These are phyloP conservation scores for Drosophila demipolita DNA, from an alignment of 2,888 invertebrate species.

Conservation along the genomic window DNA sequence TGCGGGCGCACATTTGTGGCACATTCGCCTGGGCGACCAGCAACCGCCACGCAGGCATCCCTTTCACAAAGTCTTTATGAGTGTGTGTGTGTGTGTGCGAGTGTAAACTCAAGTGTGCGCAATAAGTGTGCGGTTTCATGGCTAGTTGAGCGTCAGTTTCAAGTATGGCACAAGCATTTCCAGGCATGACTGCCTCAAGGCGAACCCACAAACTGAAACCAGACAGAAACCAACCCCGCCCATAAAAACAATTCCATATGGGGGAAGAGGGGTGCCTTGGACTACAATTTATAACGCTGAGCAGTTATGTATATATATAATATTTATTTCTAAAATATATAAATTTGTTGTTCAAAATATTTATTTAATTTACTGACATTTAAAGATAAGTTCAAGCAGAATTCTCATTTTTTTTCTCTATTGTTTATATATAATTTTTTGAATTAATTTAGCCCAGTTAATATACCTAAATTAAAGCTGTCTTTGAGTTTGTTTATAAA, in stretches of 20 bases:
- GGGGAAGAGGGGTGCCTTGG: not conserved
- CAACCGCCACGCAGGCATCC: constrained; percentile 40
- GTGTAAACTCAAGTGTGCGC: constrained; percentile 58
- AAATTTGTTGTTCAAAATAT: not conserved
- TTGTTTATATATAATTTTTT: not conserved
- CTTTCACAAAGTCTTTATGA: not conserved
- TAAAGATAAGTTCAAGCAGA: not conserved
- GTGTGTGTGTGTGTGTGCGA: constrained; percentile 1
- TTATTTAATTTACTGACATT: not conserved
- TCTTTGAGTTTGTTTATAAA: too few species aligned
- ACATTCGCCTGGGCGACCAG: constrained; percentile 73
- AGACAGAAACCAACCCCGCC: not conserved
- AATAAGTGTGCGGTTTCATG: constrained; percentile 70
- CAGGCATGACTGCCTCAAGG: constrained; percentile 39
- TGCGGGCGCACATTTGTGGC: constrained; percentile 75
- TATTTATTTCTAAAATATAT: not conserved
- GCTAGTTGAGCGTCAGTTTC: constrained; percentile 60
- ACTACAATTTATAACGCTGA: not conserved
- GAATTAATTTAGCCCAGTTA: too few species aligned
- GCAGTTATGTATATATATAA: not conserved
- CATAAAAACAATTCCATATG: not conserved
- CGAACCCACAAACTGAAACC: constrained; percentile 6
- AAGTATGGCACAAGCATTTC: constrained; percentile 50
- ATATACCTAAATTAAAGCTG: too few species aligned
- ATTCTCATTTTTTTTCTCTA: not conserved